phyloP scores from a whole-genome alignment of 2,797 vertebrate genomes.

The Gymnoscopelus braueri region DNA sequence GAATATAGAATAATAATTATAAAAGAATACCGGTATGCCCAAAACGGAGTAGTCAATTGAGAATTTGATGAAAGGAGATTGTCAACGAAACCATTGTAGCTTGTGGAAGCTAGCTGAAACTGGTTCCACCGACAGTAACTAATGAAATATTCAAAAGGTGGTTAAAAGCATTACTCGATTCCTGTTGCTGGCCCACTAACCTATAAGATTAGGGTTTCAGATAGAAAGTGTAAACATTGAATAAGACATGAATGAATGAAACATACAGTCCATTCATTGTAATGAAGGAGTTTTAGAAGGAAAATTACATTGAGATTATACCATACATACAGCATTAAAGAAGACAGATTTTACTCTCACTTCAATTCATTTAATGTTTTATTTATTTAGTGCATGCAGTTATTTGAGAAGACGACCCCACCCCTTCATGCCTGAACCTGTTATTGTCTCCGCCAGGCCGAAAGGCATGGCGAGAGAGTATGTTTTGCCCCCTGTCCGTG shows the following conservation, averaged over 20 bases:
- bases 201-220: constrained; percentile 27
- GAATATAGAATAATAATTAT: too few relatives aligned
- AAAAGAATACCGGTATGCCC: too few relatives aligned
- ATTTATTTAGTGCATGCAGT: not conserved
- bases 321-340: too few relatives aligned
- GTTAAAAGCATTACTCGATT: constrained; percentile 21
- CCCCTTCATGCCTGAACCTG: not conserved
- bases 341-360: not conserved
- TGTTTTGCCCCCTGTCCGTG: too few relatives aligned
- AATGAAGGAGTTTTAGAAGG: not conserved
- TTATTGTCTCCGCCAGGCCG: too few relatives aligned
- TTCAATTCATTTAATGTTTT: not conserved
- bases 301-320: too few relatives aligned
- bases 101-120: constrained; percentile 36
- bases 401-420: too few relatives aligned
- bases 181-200: constrained; percentile 49
- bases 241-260: not conserved
- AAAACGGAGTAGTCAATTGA: not conserved
- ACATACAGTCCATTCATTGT: not conserved
- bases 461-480: too few relatives aligned
- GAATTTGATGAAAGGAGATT: not conserved
- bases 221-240: not conserved
- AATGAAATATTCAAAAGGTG: constrained; percentile 59
- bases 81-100: constrained; percentile 17
- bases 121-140: constrained; percentile 35